These are phyloP conservation scores for Caenorhabditis brenneri DNA, from an alignment of 1,140 invertebrate genomes.

Conservation along the genomic window DNA sequence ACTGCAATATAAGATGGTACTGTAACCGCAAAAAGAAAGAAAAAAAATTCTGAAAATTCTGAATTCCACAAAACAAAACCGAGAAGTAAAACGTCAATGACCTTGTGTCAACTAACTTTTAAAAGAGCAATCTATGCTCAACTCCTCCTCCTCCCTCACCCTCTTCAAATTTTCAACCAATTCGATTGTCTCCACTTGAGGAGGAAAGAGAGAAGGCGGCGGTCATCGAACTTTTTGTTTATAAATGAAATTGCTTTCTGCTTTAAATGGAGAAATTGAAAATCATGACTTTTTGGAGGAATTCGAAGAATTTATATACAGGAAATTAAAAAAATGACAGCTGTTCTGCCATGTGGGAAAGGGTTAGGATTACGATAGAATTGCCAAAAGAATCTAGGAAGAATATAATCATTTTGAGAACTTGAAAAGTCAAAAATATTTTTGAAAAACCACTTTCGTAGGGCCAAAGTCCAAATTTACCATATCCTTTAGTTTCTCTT, in stretches of 20 bases:
- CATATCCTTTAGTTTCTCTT: too few relatives aligned
- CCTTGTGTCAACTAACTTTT: not conserved
- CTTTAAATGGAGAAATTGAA: not conserved
- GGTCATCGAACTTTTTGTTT: slow-evolving; percentile 46
- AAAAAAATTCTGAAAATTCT: not conserved
- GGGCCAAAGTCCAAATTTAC: too few relatives aligned
- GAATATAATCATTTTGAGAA: too few relatives aligned
- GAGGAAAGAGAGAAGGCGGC: not conserved
- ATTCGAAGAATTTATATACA: too few relatives aligned
- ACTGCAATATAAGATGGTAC: too few relatives aligned
- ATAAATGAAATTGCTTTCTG: slow-evolving; percentile 47
- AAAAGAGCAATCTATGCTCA: slow-evolving; percentile 21
- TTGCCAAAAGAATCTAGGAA: too few relatives aligned
- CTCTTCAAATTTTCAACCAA: not conserved
- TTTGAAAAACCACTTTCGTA: too few relatives aligned
- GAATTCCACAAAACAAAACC: not conserved
- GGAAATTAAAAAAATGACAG: too few relatives aligned
- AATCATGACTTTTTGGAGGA: not conserved
- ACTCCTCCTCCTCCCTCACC: not conserved
- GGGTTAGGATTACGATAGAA: too few relatives aligned
- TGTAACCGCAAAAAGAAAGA: too few relatives aligned
- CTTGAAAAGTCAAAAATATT: too few relatives aligned
- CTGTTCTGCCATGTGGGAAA: too few relatives aligned
- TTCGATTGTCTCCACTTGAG: slow-evolving; percentile 25
- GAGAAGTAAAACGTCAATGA: not conserved